Evolutionary conservation across 2,888 invertebrate genomes (phyloP).

Genomic region (Papilio elwesi): DNA sequence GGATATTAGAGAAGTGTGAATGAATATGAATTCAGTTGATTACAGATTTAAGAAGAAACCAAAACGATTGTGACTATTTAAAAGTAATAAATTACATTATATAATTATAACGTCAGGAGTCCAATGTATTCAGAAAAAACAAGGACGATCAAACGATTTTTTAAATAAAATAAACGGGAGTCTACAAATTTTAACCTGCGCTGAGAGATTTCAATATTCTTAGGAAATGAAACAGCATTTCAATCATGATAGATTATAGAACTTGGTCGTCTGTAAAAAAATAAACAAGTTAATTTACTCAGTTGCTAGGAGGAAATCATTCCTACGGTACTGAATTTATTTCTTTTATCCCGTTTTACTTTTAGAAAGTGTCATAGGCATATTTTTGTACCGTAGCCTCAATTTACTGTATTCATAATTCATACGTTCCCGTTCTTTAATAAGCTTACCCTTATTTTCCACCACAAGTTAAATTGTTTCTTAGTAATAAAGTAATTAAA

Average conservation of each 20-base stretch:
- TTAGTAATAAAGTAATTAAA: no score
- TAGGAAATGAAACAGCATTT: slow-evolving; percentile 39
- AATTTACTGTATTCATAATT: neutral
- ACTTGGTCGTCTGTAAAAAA: slow-evolving; percentile 32
- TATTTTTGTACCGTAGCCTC: neutral
- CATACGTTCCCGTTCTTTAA: neutral
- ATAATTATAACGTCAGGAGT: no score
- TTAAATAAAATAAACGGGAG: slow-evolving; percentile 18
- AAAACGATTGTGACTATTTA: no score
- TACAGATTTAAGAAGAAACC: no score
- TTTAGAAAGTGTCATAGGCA: slow-evolving; percentile 49
- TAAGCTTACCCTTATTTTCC: no score
- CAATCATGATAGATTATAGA: slow-evolving; percentile 38
- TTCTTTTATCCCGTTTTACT: slow-evolving; percentile 17
- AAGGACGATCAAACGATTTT: no score
- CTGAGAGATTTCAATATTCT: slow-evolving; percentile 16
- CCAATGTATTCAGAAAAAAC: no score
- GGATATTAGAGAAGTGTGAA: no score
- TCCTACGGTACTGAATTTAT: slow-evolving; percentile 21
- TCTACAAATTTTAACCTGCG: slow-evolving; percentile 1
- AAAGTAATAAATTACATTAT: no score
- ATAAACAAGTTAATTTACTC: slow-evolving; percentile 32
- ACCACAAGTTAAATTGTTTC: no score
- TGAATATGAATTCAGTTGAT: no score
- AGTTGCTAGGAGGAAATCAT: slow-evolving; percentile 33